Evolutionary conservation across 2,888 invertebrate genomes (phyloP), one percentile per base, ranked within the genome.

Genomic region (Drosophila acutilabella): DNA sequence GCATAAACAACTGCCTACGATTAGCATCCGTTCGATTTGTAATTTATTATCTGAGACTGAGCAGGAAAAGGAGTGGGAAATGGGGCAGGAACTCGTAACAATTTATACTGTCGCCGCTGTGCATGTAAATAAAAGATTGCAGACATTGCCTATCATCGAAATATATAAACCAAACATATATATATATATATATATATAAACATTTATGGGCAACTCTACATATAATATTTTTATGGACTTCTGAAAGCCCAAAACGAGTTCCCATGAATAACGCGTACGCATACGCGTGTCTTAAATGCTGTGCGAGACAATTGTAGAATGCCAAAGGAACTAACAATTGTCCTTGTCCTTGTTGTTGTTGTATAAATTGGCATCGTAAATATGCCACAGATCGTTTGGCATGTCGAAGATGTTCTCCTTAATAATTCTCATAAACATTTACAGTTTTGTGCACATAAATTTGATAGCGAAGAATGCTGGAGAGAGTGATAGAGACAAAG

Each of bases 181-280:
- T 8, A 8, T 30, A 30, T 30, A 30, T 42, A 20, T 16, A n/a
- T 11, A 44, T 42, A 60, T 23, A 23, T 23, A 23, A 23, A 23
- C 66, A 59, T 80, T 76, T 80, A 80, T 78, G 64, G 23, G 52
- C 58, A 70, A 58, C 11, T 45, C 38, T 38, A 26, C 68, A 60
- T 71, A 71, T 78, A 74, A 80, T 80, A 78, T 71, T 80, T 80
- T 80, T 80, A 80, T 80, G 47, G 75, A 76, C 80, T 77, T 66
- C 33, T 18, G 58, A 36, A 30, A 33, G 36, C 30, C 62, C 62
- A 52, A 33, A 18, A 58, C 26, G 20, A n/a, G 10, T 11, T 11
- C 36, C 47, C 23, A 51, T 56, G 36, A 45, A 42, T 11, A 26
- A 26, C 41, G 51, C 48, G 14, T 53, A 42, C 48, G 30, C 30